Percentiles rank a stretch among this genome's conserved stretches.
phyloP scores from a whole-genome alignment of 2,888 invertebrate species.

The Ctena decussata region DNA sequence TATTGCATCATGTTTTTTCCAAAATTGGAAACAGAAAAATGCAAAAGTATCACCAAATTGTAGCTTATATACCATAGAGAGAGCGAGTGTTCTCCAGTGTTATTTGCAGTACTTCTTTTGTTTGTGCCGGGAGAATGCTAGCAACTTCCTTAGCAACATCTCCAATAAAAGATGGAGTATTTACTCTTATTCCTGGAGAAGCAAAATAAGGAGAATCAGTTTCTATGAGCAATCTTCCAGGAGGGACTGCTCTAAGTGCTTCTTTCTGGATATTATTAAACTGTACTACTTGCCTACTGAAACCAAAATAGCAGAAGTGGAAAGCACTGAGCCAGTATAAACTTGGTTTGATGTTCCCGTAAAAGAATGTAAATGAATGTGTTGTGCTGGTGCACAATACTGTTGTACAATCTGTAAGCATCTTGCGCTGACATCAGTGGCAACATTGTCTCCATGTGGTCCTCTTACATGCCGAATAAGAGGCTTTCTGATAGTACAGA shows the following conservation, averaged over 20 bases:
- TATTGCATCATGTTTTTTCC: too few relatives aligned
- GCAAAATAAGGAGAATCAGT: constrained; percentile 28
- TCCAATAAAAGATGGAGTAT: constrained; percentile 11
- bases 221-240: constrained; percentile 8
- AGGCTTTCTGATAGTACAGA: too few relatives aligned
- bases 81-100: constrained; percentile 1
- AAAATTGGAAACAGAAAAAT: too few relatives aligned
- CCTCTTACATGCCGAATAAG: too few relatives aligned
- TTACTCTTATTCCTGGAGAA: background rate
- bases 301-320: constrained; percentile 18
- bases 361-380: too few relatives aligned
- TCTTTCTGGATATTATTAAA: constrained; percentile 21
- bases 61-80: background rate
- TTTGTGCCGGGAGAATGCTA: background rate
- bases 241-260: constrained; percentile 6
- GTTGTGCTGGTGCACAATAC: too few relatives aligned
- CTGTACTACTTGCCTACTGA: background rate
- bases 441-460: too few relatives aligned
- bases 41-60: too few relatives aligned
- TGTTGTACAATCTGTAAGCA: too few relatives aligned
- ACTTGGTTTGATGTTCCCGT: too few relatives aligned
- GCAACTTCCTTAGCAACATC: constrained; percentile 7
- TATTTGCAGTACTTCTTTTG: background rate
- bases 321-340: constrained; percentile 21
- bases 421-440: too few relatives aligned